A percentile compares a stretch with the other conserved stretches of the same genome.
phyloP scores from a whole-genome alignment of 2,888 invertebrate genomes.

The Geophilus truncorum region DNA sequence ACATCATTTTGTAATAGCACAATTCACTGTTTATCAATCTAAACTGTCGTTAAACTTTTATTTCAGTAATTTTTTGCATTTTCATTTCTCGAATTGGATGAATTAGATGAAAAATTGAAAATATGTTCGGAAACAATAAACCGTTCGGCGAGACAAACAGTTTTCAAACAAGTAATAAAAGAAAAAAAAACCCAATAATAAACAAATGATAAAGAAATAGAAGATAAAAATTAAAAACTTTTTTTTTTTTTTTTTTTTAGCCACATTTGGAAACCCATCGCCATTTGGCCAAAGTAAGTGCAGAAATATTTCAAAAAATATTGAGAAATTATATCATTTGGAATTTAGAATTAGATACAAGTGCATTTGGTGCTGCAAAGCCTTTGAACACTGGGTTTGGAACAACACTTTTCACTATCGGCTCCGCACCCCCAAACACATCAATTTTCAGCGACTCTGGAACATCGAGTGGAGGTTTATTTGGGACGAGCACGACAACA shows the following conservation, averaged over 20 bases:
- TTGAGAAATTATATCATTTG: background rate
- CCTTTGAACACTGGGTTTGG: too few species aligned
- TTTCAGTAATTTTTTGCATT: background rate
- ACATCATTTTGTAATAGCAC: too few species aligned
- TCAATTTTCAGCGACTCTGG: conserved; percentile 58
- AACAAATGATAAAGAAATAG: background rate
- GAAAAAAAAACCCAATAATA: background rate
- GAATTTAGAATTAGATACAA: conserved; percentile 51
- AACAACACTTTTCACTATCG: conserved; percentile 54
- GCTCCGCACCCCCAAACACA: conserved; percentile 41
- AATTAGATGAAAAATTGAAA: background rate
- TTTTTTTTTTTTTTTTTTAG: conserved; percentile 17
- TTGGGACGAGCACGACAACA: conserved; percentile 48
- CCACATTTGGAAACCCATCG: conserved; percentile 45
- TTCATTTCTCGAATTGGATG: background rate
- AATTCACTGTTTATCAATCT: too few species aligned
- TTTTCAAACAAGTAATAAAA: conserved; percentile 40
- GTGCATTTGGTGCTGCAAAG: conserved; percentile 54
- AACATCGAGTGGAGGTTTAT: too few species aligned
- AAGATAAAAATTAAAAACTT: background rate
- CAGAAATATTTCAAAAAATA: background rate
- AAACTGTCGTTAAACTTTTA: too few species aligned
- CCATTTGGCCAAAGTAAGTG: conserved; percentile 50
- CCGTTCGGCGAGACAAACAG: conserved; percentile 40
- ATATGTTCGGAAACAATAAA: conserved; percentile 41